Evolutionary conservation across 2,888 invertebrate species (phyloP).

Genomic region (Eristalis intricaria): DNA sequence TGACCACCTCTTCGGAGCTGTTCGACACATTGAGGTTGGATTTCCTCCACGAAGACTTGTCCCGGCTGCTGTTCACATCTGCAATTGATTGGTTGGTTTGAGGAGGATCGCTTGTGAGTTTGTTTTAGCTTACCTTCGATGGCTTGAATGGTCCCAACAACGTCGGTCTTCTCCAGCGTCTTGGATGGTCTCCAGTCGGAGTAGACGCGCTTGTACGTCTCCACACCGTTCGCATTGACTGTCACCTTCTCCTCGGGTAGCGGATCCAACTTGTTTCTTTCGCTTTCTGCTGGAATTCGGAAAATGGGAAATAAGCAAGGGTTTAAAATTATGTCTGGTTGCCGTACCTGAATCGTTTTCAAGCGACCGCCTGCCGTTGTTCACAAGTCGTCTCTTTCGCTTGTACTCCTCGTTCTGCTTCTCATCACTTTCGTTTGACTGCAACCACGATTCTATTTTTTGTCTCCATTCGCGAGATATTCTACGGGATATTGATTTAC

Average conservation of each 20-base stretch:
- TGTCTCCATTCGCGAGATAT: slow-evolving; percentile 90
- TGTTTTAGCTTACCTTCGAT: slow-evolving; percentile 86
- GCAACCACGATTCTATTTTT: slow-evolving; percentile 95
- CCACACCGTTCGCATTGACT: slow-evolving; percentile 75
- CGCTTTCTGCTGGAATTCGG: slow-evolving; percentile 85
- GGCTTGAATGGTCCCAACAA: slow-evolving; percentile 91
- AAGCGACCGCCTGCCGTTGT: slow-evolving; percentile 87
- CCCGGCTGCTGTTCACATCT: slow-evolving; percentile 80
- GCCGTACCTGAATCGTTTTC: slow-evolving; percentile 91
- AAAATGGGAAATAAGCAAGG: not conserved
- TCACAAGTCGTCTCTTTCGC: slow-evolving; percentile 86
- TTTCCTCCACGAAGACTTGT: slow-evolving; percentile 90
- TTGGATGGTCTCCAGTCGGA: slow-evolving; percentile 91
- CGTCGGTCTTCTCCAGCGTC: slow-evolving; percentile 90
- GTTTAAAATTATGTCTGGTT: not conserved
- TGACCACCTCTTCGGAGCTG: slow-evolving; percentile 82
- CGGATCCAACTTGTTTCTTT: slow-evolving; percentile 88
- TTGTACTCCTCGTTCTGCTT: slow-evolving; percentile 87
- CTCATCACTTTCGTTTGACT: slow-evolving; percentile 92
- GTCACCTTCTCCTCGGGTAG: slow-evolving; percentile 86
- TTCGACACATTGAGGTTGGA: slow-evolving; percentile 84
- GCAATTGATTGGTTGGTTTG: not conserved
- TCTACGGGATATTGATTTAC: slow-evolving; percentile 71
- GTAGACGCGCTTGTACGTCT: slow-evolving; percentile 85
- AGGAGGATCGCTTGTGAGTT: no score